These are phyloP conservation scores for Colletes gigas DNA, from an alignment of 1,140 invertebrate genomes.

Conservation along the genomic window DNA sequence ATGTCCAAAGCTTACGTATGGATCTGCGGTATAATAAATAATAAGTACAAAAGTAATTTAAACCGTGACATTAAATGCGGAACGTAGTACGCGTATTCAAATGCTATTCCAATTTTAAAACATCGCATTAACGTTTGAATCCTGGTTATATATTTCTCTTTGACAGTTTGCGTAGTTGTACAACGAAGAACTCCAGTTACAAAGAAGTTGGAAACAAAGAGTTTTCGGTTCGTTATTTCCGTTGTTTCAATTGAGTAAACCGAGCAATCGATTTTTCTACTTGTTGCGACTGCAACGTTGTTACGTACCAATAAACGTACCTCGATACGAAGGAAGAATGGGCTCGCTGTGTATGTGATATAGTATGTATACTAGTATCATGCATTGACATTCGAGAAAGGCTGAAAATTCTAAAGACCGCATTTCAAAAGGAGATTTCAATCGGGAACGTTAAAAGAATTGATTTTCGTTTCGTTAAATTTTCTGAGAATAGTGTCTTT, in stretches of 20 bases:
- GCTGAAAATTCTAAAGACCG: background rate
- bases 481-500: too few relatives aligned
- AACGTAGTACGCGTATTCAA: background rate
- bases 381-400: background rate
- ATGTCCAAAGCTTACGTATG: constrained; percentile 9
- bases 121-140: background rate
- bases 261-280: background rate
- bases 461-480: too few relatives aligned
- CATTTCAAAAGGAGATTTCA: too few relatives aligned
- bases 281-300: too few relatives aligned
- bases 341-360: too few relatives aligned
- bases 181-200: background rate
- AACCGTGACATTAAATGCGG: background rate
- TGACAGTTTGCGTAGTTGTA: background rate
- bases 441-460: too few relatives aligned
- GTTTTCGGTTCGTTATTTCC: background rate
- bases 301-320: too few relatives aligned
- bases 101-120: background rate
- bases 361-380: too few relatives aligned
- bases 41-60: constrained; percentile 21
- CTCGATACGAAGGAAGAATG: too few relatives aligned
- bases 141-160: too few relatives aligned
- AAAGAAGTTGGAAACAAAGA: constrained; percentile 5
- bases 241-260: background rate
- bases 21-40: background rate